Conservation (phyloP, 1,140 invertebrate genomes). For the Leguminivora glycinivorella region DNA sequence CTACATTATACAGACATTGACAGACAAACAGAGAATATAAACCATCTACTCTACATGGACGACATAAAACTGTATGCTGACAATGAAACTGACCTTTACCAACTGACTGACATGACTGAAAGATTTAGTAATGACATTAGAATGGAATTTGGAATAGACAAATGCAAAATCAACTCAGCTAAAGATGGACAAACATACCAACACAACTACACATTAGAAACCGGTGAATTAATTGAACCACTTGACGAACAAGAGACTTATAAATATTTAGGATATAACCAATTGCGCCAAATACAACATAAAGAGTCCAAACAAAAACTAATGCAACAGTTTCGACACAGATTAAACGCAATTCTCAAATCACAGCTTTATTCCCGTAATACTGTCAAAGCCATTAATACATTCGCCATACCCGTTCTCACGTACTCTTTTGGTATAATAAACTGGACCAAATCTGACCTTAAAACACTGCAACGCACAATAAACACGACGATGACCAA, state of each 20-base stretch:
- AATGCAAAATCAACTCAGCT: constrained; percentile 2
- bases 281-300: constrained; percentile 26
- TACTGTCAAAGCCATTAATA: constrained; percentile 29
- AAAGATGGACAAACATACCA: constrained; percentile 4
- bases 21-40: constrained; percentile 15
- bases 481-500: no score
- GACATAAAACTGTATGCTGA: no score
- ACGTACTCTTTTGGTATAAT: constrained; percentile 29
- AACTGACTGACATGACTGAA: background rate
- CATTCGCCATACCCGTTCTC: constrained; percentile 23
- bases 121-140: constrained; percentile 6
- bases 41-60: constrained; percentile 24
- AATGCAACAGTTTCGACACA: constrained; percentile 17
- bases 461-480: constrained; percentile 7
- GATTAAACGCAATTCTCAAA: constrained; percentile 26
- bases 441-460: constrained; percentile 28
- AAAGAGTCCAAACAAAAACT: constrained; percentile 24
- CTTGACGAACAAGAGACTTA: constrained; percentile 13
- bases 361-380: constrained; percentile 22
- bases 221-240: constrained; percentile 26
- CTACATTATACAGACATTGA: background rate
- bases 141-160: constrained; percentile 23
- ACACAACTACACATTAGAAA: constrained; percentile 13
- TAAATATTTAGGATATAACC: constrained; percentile 31
- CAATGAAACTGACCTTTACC: background rate